Base-by-base conservation (phyloP, 2,113 vertebrate species). In the Myrmecophaga tridactyla region DNA sequence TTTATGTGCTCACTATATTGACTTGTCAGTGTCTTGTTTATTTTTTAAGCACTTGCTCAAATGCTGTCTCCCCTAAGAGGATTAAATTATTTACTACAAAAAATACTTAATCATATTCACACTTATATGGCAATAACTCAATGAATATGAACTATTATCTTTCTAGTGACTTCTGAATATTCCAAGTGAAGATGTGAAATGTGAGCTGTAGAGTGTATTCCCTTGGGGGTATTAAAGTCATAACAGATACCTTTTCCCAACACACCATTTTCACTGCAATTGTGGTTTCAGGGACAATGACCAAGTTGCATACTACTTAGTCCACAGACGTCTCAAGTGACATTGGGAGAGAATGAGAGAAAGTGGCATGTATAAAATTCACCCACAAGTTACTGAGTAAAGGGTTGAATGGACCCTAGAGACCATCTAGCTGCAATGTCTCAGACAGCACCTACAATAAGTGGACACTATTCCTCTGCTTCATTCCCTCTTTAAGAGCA, bases 161-260 rank as follows among this genome's bases (percentile, higher is more conserved):
- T 94, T 86, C 70, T 41, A 63, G n/a, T 67, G 25, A 2, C 11
- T 84, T 86, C 83, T 80, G 65, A 92, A 56, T 93, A 12, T 76
- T 95, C 25, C 60, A 70, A 76, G 86, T 36, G 10, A 93, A 73
- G 36, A 58, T 80, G 34, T 86, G 29, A 95, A 72, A 92, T 80
- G 3, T 29, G 13, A 6, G 11, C 7, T 51, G 14, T 76, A 65
- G 6, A 65, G 43, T 25, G 76, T 89, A 83, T 29, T 25, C 43
- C n/a, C 7, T 81, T 69, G 39, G 34, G 2, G 51, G 7, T 56
- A 27, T 87, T 70, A 77, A 92, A 92, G 58, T n/a, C 29, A 34
- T 21, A 85, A 43, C 31, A n/a, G 12, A 41, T 46, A 48, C 1
- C 20, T 62, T 76, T 58, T 67, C 48, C 29, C 25, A 8, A 75